Evolutionary conservation across 1,140 invertebrate species (phyloP).

Genomic region (Battus philenor): DNA sequence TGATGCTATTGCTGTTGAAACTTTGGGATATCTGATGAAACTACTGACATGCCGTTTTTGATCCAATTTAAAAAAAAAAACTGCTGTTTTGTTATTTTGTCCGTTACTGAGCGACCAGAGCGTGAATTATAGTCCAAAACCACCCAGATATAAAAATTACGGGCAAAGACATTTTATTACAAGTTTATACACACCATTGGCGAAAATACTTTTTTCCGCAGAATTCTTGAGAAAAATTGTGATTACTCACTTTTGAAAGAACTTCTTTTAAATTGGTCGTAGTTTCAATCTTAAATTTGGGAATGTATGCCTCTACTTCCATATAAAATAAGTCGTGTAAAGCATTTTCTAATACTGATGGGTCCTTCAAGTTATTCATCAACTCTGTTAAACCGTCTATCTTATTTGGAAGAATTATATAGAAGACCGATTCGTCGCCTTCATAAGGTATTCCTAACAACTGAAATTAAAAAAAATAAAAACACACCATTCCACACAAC

Average conservation of each 20-base stretch:
- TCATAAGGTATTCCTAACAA: constrained; percentile 51
- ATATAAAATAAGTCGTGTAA: constrained; percentile 20
- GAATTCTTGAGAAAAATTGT: too few relatives aligned
- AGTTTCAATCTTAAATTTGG: constrained; percentile 65
- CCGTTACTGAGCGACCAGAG: too few relatives aligned
- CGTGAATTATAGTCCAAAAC: too few relatives aligned
- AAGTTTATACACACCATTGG: not conserved
- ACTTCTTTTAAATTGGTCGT: constrained; percentile 44
- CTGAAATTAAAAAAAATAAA: constrained; percentile 26
- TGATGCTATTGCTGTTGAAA: too few relatives aligned
- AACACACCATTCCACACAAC: too few relatives aligned
- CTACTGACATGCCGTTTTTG: too few relatives aligned
- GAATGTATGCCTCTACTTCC: constrained; percentile 43
- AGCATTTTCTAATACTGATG: constrained; percentile 30
- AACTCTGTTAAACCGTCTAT: constrained; percentile 41
- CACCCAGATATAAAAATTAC: too few relatives aligned
- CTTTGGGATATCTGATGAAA: too few relatives aligned
- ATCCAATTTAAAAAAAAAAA: too few relatives aligned
- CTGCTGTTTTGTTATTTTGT: too few relatives aligned
- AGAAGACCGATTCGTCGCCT: constrained; percentile 41
- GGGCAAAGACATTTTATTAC: too few relatives aligned
- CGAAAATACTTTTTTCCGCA: not conserved
- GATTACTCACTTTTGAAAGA: constrained; percentile 45
- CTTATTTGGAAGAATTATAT: constrained; percentile 50
- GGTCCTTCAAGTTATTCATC: constrained; percentile 42